Evolutionary conservation across 1,140 invertebrate species (phyloP).

Genomic region (Atta cephalotes): DNA sequence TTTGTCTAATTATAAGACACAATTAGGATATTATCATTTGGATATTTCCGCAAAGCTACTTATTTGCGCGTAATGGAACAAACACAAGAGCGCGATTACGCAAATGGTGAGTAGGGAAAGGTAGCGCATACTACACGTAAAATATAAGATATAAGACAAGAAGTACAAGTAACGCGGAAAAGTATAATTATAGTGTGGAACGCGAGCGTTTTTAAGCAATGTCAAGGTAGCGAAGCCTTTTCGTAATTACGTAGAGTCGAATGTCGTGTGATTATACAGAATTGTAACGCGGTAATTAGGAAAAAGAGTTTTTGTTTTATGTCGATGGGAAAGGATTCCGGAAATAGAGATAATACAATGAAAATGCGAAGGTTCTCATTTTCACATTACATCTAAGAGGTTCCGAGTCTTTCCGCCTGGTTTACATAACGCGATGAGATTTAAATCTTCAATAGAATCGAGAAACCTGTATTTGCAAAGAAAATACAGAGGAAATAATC

Average conservation of each 20-base stretch:
- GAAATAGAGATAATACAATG: background rate
- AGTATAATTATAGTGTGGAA: conserved; percentile 7
- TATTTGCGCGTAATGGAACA: background rate
- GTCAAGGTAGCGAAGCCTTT: conserved; percentile 57
- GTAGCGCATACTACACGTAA: background rate
- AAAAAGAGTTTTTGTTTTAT: background rate
- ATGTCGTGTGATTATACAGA: conserved; percentile 14
- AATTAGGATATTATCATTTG: background rate
- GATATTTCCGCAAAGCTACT: background rate
- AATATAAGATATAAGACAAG: background rate
- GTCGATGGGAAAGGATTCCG: background rate
- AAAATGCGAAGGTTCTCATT: background rate
- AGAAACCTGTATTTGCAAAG: background rate
- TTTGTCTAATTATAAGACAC: background rate
- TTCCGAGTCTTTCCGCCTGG: background rate
- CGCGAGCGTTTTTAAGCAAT: conserved; percentile 20
- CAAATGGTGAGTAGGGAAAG: background rate
- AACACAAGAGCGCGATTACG: background rate
- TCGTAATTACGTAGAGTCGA: conserved; percentile 11
- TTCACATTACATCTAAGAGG: background rate
- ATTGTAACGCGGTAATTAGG: background rate
- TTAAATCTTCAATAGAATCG: background rate
- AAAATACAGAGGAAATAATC: background rate
- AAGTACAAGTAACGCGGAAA: conserved; percentile 7
- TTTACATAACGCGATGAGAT: background rate